Conservation (phyloP, 1,140 invertebrate genomes). For the Nephila pilipes region DNA sequence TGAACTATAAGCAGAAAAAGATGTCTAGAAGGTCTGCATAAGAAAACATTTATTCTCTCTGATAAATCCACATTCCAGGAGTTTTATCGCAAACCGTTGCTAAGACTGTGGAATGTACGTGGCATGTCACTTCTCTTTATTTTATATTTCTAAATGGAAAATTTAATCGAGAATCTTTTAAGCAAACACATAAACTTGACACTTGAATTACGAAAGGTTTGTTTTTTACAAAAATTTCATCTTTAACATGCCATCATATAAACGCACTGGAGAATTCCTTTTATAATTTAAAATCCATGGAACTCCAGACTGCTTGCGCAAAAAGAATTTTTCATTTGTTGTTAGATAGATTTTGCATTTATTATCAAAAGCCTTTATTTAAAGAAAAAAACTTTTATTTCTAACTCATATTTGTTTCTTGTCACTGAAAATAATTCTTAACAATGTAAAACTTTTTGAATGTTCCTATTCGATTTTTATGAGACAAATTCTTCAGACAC, state of each 20-base stretch:
- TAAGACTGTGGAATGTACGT: conserved; percentile 2
- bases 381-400: not conserved
- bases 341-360: not conserved
- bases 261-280: not conserved
- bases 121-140: not conserved
- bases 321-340: not conserved
- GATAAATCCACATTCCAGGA: not conserved
- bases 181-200: not conserved
- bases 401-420: not conserved
- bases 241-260: not conserved
- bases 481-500: too few relatives aligned
- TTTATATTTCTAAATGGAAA: not conserved
- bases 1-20: not conserved
- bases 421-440: not conserved
- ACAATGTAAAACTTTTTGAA: not conserved
- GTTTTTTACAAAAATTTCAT: not conserved
- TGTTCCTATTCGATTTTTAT: not conserved
- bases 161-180: not conserved
- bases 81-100: not conserved
- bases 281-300: not conserved
- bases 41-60: not conserved
- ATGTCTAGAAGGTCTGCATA: not conserved
- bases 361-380: not conserved
- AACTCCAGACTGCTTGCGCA: not conserved
- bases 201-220: not conserved